These are phyloP conservation scores for Trachelipus rathkii DNA, from an alignment of 1,140 invertebrate species.

Conservation along the genomic window DNA sequence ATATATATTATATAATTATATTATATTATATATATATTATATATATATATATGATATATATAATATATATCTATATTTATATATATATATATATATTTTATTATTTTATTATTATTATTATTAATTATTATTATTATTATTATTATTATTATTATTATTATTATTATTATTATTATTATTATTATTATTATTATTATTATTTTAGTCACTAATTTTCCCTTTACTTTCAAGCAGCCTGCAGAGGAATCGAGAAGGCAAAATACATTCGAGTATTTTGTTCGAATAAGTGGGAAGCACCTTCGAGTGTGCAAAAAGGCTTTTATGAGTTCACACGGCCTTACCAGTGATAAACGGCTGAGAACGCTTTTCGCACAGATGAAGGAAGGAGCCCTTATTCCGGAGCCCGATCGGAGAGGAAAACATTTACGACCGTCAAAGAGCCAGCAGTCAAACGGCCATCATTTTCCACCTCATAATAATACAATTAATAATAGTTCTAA, in stretches of 20 bases:
- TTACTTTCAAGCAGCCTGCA: conserved; percentile 35
- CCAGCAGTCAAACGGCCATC: conserved; percentile 6
- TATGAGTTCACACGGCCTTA: conserved; percentile 44
- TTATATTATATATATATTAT: no score
- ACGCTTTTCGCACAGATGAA: conserved; percentile 44
- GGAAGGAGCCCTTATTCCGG: conserved; percentile 42
- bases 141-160: no score
- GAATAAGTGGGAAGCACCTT: conserved; percentile 43
- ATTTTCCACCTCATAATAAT: conserved; percentile 16
- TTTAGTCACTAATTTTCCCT: conserved; percentile 2
- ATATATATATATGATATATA: no score
- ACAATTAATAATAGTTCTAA: no score
- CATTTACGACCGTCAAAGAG: conserved; percentile 38
- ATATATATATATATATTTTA: no score
- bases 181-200: no score
- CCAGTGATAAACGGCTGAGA: conserved; percentile 41
- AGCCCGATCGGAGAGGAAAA: conserved; percentile 40
- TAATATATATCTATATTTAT: no score
- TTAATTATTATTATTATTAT: no score
- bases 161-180: no score
- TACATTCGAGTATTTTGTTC: conserved; percentile 43
- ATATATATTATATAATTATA: no score
- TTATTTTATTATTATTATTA: no score
- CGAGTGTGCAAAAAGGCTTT: conserved; percentile 42
- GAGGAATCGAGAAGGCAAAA: conserved; percentile 43